Conservation (phyloP, 2,888 invertebrate species). For the Orthosia cruda region DNA sequence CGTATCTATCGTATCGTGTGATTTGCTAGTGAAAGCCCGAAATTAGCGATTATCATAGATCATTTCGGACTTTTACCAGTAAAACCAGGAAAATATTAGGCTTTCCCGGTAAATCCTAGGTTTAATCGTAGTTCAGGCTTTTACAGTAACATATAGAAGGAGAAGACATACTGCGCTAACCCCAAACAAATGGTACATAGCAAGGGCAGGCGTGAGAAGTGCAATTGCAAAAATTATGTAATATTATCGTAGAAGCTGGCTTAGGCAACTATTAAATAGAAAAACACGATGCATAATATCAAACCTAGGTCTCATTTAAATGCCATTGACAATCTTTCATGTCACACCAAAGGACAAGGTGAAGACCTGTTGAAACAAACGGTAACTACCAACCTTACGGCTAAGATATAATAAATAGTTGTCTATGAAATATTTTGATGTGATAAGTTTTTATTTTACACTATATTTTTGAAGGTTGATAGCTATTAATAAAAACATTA, state of each 20-base stretch:
- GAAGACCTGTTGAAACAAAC: conserved; percentile 19
- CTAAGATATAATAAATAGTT: conserved; percentile 34
- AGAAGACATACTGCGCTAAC: not conserved
- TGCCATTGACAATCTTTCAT: conserved; percentile 14
- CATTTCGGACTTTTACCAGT: too few species aligned
- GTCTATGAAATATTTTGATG: conserved; percentile 41
- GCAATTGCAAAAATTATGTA: too few species aligned
- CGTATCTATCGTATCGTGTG: too few species aligned
- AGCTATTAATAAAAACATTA: conserved; percentile 44
- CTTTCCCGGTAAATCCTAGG: too few species aligned
- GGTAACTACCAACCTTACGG: not conserved
- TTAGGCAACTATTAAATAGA: not conserved
- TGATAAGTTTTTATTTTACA: conserved; percentile 42
- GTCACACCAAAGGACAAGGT: conserved; percentile 22
- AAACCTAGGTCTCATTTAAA: conserved; percentile 5
- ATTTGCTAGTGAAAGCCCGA: too few species aligned
- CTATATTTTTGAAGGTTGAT: conserved; percentile 29
- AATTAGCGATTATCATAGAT: too few species aligned
- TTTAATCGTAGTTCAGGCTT: too few species aligned
- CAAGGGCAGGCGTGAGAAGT: too few species aligned
- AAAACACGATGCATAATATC: not conserved
- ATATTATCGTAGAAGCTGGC: not conserved
- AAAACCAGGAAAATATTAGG: too few species aligned
- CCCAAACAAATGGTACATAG: too few species aligned
- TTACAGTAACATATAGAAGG: not conserved